Conservation (phyloP, 2,888 invertebrate species). For the Pollenia griseotomentosa region DNA sequence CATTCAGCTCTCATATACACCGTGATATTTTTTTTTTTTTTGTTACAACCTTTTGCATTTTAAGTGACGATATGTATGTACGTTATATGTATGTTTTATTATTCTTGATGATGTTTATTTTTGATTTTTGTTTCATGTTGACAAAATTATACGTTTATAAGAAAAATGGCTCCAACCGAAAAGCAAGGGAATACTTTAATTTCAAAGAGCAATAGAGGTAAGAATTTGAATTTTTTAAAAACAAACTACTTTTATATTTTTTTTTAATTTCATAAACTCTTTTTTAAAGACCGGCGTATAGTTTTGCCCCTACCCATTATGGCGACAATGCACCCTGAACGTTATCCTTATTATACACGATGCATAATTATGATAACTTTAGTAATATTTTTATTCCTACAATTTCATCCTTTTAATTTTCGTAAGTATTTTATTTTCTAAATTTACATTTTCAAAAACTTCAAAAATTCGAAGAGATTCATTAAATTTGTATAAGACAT, state of each 20-base stretch:
- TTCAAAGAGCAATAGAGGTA: slow-evolving; percentile 66
- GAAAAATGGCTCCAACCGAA: neutral
- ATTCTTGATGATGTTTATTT: no score
- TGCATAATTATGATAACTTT: slow-evolving; percentile 82
- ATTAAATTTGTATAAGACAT: no score
- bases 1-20: no score
- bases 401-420: slow-evolving; percentile 83
- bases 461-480: neutral
- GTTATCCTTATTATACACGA: slow-evolving; percentile 83
- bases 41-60: no score
- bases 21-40: no score
- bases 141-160: slow-evolving; percentile 48
- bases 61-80: no score
- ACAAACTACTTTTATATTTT: neutral
- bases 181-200: slow-evolving; percentile 24
- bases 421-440: slow-evolving; percentile 78
- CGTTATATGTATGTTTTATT: no score
- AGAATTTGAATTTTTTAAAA: neutral
- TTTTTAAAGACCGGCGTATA: slow-evolving; percentile 80
- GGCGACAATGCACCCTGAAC: slow-evolving; percentile 83
- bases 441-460: neutral
- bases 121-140: slow-evolving; percentile 56
- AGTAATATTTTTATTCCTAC: slow-evolving; percentile 82
- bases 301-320: slow-evolving; percentile 83
- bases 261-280: no score